Percentiles rank a stretch among this genome's conserved stretches.
These are phyloP conservation scores for Plagodis pulveraria DNA, from an alignment of 2,888 invertebrate species.

Conservation along the genomic window DNA sequence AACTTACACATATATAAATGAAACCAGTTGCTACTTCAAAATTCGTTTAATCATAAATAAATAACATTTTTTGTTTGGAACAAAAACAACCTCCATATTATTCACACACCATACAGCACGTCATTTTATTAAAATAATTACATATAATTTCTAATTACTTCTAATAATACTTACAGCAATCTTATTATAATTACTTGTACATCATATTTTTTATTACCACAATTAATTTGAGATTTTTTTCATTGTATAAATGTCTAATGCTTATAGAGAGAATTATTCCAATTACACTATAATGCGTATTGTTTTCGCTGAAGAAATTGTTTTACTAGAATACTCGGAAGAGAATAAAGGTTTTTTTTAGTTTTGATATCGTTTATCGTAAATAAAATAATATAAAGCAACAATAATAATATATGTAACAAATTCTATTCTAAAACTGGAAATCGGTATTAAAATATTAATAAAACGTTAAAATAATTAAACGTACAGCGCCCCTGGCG, in stretches of 20 bases:
- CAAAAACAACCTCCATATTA: conserved; percentile 83
- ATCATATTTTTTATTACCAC: conserved; percentile 76
- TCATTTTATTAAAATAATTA: conserved; percentile 75
- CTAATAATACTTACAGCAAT: conserved; percentile 85
- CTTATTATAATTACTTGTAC: conserved; percentile 79
- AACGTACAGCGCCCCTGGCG: too few species aligned
- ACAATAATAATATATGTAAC: too few species aligned
- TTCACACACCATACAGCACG: conserved; percentile 81
- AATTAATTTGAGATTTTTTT: conserved; percentile 83
- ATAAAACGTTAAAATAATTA: too few species aligned
- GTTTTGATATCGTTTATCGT: conserved; percentile 8
- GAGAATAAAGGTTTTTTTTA: conserved; percentile 8
- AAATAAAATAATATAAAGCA: background rate
- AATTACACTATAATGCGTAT: conserved; percentile 65
- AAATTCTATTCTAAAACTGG: too few species aligned
- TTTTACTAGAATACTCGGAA: conserved; percentile 53
- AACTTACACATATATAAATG: conserved; percentile 5
- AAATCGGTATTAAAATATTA: too few species aligned
- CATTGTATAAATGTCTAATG: conserved; percentile 68
- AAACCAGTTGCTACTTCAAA: conserved; percentile 72
- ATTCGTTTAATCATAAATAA: conserved; percentile 84
- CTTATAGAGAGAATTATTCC: conserved; percentile 81
- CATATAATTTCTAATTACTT: conserved; percentile 80
- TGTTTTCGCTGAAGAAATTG: conserved; percentile 46
- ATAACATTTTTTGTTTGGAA: conserved; percentile 84